phyloP scores from a whole-genome alignment of 2,888 invertebrate species.

The Eudasyphora cyanicolor region DNA sequence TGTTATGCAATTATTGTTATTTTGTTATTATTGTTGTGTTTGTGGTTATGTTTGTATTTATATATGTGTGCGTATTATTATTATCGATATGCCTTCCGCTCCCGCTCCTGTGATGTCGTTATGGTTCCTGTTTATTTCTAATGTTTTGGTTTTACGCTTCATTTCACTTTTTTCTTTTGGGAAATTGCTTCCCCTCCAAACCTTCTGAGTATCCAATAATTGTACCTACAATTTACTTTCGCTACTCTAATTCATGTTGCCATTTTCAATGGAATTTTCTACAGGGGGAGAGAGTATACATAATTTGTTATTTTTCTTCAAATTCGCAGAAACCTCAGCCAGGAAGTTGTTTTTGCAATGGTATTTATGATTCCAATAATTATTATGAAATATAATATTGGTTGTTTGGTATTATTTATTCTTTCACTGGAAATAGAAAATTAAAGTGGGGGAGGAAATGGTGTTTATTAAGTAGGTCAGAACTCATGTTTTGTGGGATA shows the following conservation, averaged over 20 bases:
- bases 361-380: neutral
- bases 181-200: neutral
- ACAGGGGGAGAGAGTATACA: neutral
- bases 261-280: neutral
- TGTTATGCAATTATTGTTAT: neutral
- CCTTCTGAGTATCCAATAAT: too few species aligned
- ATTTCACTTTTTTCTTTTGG: neutral
- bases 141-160: slow-evolving; percentile 34
- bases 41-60: too few species aligned
- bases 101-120: neutral
- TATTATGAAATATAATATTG: neutral
- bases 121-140: neutral
- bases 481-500: too few species aligned
- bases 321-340: neutral
- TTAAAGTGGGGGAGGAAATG: too few species aligned
- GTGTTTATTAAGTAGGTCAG: too few species aligned
- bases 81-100: neutral
- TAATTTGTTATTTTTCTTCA: neutral
- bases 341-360: neutral
- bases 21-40: too few species aligned
- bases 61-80: too few species aligned
- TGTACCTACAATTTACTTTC: too few species aligned
- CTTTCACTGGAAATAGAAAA: neutral
- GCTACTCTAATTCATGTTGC: neutral
- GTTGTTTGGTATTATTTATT: neutral